Percentiles rank a stretch among this genome's conserved stretches.
phyloP scores from a whole-genome alignment of 2,888 invertebrate species.

The Lithophane semibrunnea region DNA sequence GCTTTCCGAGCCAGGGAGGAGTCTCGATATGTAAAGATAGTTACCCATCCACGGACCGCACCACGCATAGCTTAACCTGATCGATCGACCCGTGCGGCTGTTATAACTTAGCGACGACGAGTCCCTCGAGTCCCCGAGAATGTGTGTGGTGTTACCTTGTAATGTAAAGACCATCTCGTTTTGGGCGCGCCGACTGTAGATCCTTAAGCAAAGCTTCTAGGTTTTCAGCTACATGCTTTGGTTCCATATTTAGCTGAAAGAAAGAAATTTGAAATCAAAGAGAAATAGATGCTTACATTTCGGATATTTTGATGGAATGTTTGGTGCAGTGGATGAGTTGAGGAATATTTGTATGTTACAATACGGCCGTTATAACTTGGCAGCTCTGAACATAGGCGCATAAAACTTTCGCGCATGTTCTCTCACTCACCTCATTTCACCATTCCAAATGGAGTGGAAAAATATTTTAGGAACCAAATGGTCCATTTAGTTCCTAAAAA shows the following conservation, averaged over 20 bases:
- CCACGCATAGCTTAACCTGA: neutral
- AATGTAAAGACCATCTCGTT: slow-evolving; percentile 93
- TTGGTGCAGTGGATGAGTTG: neutral
- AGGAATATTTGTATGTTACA: slow-evolving; percentile 1
- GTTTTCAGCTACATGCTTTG: slow-evolving; percentile 93
- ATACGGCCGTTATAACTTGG: too few species aligned
- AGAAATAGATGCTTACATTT: neutral
- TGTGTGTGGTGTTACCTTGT: slow-evolving; percentile 86
- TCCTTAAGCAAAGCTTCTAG: slow-evolving; percentile 92
- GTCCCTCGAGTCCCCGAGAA: neutral
- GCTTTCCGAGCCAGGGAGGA: neutral
- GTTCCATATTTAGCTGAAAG: slow-evolving; percentile 94
- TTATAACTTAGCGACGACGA: neutral
- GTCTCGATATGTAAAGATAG: neutral
- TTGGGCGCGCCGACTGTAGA: slow-evolving; percentile 92
- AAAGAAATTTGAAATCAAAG: slow-evolving; percentile 13
- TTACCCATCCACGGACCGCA: neutral
- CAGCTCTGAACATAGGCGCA: too few species aligned
- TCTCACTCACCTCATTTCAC: too few species aligned
- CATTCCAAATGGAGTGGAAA: too few species aligned
- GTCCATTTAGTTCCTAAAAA: too few species aligned
- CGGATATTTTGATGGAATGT: slow-evolving; percentile 6
- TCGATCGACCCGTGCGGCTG: neutral
- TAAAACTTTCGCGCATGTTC: too few species aligned
- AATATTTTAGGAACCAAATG: too few species aligned